phyloP scores from a whole-genome alignment of 2,888 invertebrate genomes.

The Helleia helle region DNA sequence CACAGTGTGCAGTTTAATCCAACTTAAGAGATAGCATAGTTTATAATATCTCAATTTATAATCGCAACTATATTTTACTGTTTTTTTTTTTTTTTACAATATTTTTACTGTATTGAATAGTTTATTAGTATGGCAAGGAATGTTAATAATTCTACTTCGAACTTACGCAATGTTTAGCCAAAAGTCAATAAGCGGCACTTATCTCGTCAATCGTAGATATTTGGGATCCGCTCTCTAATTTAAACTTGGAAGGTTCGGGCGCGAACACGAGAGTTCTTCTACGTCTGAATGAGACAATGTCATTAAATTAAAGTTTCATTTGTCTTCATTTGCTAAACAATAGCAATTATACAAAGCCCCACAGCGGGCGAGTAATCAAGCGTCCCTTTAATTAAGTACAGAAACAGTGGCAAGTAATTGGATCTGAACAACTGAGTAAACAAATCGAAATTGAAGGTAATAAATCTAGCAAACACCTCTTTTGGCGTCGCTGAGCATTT shows the following conservation, averaged over 20 bases:
- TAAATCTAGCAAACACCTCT: conserved; percentile 71
- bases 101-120: no score
- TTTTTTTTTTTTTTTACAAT: no score
- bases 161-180: not conserved
- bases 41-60: no score
- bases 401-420: conserved; percentile 74
- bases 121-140: no score
- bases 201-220: conserved; percentile 20
- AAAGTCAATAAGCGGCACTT: conserved; percentile 11
- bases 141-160: no score
- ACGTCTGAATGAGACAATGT: conserved; percentile 66
- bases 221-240: conserved; percentile 32
- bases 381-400: conserved; percentile 75
- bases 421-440: conserved; percentile 74
- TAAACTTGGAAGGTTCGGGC: conserved; percentile 42
- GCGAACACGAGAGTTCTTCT: conserved; percentile 48
- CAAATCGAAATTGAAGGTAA: conserved; percentile 72
- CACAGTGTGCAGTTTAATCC: no score
- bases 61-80: no score
- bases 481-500: conserved; percentile 49
- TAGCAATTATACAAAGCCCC: conserved; percentile 74
- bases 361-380: conserved; percentile 73
- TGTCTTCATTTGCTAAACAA: conserved; percentile 75
- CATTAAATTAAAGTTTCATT: conserved; percentile 75
- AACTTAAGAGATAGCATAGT: no score